A percentile compares a stretch with the other conserved stretches of the same genome.
Conservation (phyloP, 2,113 vertebrate species). For the Tachuris rubrigastra region DNA sequence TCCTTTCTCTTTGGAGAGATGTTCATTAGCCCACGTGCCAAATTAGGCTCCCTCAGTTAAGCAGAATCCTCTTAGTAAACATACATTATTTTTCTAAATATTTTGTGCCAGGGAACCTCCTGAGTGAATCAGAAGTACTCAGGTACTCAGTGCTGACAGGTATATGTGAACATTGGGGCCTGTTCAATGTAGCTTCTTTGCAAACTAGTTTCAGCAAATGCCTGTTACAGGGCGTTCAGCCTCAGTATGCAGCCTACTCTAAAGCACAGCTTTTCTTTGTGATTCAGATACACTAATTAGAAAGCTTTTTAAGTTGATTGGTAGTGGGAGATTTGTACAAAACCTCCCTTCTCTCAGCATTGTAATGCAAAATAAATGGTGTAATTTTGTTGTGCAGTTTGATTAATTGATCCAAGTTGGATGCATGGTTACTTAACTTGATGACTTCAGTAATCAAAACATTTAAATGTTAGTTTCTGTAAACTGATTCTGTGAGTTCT, state of each 20-base stretch:
- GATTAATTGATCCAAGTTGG: background rate
- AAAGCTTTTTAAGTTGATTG: background rate
- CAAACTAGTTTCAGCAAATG: background rate
- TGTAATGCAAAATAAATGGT: background rate
- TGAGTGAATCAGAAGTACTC: background rate
- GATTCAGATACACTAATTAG: background rate
- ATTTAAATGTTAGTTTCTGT: background rate
- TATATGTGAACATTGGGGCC: background rate
- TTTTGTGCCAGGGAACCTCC: background rate
- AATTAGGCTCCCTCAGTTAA: background rate
- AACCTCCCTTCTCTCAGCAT: background rate
- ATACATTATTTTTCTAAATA: accelerated
- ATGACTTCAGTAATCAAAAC: background rate
- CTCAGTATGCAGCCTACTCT: background rate
- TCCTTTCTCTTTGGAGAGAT: background rate
- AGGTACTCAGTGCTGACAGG: background rate
- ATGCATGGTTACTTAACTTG: background rate
- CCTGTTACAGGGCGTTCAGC: background rate
- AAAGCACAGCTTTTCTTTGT: background rate
- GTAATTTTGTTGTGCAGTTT: background rate
- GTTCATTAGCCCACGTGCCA: background rate
- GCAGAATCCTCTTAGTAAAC: background rate
- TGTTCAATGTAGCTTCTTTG: background rate
- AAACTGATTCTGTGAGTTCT: background rate
- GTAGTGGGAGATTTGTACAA: background rate